phyloP scores from a whole-genome alignment of 2,888 invertebrate species.

The Chrysomela aeneicollis region DNA sequence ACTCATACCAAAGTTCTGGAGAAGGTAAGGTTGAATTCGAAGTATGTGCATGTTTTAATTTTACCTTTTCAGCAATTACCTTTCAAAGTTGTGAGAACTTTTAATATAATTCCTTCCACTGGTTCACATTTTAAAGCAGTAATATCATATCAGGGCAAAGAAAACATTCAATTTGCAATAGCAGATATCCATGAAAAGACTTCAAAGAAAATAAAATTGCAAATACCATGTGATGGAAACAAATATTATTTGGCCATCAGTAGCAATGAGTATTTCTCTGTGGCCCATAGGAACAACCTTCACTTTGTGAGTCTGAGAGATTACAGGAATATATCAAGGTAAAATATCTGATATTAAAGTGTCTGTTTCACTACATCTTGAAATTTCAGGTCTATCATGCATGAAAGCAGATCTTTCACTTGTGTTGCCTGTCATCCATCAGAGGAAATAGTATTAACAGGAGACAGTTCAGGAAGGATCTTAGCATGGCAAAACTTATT shows the following conservation, averaged over 20 bases:
- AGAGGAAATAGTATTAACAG: slow-evolving; percentile 72
- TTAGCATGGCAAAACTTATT: slow-evolving; percentile 68
- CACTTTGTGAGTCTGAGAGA: slow-evolving; percentile 41
- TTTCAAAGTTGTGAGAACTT: slow-evolving; percentile 38
- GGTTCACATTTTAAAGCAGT: slow-evolving; percentile 42
- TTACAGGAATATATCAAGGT: slow-evolving; percentile 44
- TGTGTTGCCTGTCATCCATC: slow-evolving; percentile 74
- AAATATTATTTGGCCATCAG: slow-evolving; percentile 42
- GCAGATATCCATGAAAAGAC: slow-evolving; percentile 39
- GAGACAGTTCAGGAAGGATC: slow-evolving; percentile 72
- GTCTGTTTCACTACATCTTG: slow-evolving; percentile 10
- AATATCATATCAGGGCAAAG: slow-evolving; percentile 41
- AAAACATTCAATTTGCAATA: slow-evolving; percentile 36
- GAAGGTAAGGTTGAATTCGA: slow-evolving; percentile 58
- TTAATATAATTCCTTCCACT: slow-evolving; percentile 43
- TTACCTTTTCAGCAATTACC: slow-evolving; percentile 43
- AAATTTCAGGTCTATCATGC: slow-evolving; percentile 40
- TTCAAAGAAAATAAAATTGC: slow-evolving; percentile 33
- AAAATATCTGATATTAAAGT: slow-evolving; percentile 43
- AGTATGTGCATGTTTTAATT: slow-evolving; percentile 30
- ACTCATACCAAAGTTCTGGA: slow-evolving; percentile 63
- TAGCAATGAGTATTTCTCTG: slow-evolving; percentile 46
- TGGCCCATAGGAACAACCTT: slow-evolving; percentile 42
- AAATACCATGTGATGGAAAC: slow-evolving; percentile 19
- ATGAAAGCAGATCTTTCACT: slow-evolving; percentile 61